These are phyloP conservation scores for Centruroides sculpturatus DNA, from an alignment of 1,140 invertebrate genomes.

Conservation along the genomic window DNA sequence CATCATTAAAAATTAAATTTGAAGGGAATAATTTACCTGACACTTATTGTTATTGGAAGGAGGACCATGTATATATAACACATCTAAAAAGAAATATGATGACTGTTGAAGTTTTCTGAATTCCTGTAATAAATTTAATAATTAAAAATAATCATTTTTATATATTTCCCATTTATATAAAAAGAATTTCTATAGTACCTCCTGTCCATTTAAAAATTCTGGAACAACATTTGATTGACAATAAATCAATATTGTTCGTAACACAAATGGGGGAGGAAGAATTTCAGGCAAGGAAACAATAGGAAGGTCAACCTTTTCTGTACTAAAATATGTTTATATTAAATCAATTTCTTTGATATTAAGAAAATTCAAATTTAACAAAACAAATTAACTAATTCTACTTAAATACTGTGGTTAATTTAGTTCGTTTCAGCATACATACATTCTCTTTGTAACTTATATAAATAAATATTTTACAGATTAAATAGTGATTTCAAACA, in stretches of 20 bases:
- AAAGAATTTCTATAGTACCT: not conserved
- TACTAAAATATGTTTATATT: slow-evolving; percentile 17
- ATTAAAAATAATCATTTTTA: too few species aligned
- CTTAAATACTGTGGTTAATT: too few species aligned
- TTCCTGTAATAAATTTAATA: slow-evolving; percentile 20
- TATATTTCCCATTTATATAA: not conserved
- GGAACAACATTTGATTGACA: slow-evolving; percentile 34
- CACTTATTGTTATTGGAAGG: slow-evolving; percentile 31
- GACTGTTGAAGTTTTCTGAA: slow-evolving; percentile 39
- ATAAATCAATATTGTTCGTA: slow-evolving; percentile 47
- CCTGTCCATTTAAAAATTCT: not conserved
- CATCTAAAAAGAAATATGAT: slow-evolving; percentile 49
- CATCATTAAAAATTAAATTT: not conserved
- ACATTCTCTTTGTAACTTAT: too few species aligned
- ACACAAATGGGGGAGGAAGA: slow-evolving; percentile 39
- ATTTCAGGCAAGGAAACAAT: slow-evolving; percentile 30
- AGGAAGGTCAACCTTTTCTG: slow-evolving; percentile 30
- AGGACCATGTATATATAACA: slow-evolving; percentile 52
- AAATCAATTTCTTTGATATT: not conserved
- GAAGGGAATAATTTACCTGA: slow-evolving; percentile 23
- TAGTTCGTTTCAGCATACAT: too few species aligned
- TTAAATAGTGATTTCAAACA: too few species aligned
- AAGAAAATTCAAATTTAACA: not conserved
- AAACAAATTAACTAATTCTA: too few species aligned
- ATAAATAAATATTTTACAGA: too few species aligned